These are phyloP conservation scores for Campopleginae sp. DNA, from an alignment of 2,888 invertebrate genomes.

Conservation along the genomic window DNA sequence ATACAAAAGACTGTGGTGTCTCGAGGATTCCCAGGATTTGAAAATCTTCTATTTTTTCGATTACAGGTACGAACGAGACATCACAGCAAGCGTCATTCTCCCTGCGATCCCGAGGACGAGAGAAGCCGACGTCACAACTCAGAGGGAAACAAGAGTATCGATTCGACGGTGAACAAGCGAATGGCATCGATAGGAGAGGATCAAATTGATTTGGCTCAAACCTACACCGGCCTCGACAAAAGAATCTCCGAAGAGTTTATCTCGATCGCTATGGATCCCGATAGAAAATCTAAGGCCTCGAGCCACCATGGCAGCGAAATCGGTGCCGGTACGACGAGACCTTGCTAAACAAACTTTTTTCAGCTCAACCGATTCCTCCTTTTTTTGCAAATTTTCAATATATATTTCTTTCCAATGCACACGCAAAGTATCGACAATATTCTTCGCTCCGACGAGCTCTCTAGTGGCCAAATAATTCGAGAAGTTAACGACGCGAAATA, in stretches of 20 bases:
- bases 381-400: slow-evolving; percentile 22
- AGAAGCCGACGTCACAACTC: slow-evolving; percentile 73
- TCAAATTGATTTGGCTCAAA: slow-evolving; percentile 79
- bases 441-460: slow-evolving; percentile 50
- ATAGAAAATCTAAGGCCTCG: slow-evolving; percentile 80
- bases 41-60: slow-evolving; percentile 2
- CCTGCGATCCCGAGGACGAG: slow-evolving; percentile 74
- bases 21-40: not conserved
- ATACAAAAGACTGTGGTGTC: not conserved
- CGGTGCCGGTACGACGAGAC: slow-evolving; percentile 64
- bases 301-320: slow-evolving; percentile 81
- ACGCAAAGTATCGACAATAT: slow-evolving; percentile 47
- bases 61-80: slow-evolving; percentile 76
- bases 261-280: slow-evolving; percentile 83
- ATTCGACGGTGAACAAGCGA: slow-evolving; percentile 69
- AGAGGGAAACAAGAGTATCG: slow-evolving; percentile 73
- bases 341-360: slow-evolving; percentile 39
- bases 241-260: slow-evolving; percentile 83
- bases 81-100: slow-evolving; percentile 74
- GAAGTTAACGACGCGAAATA: slow-evolving; percentile 30
- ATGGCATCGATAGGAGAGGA: slow-evolving; percentile 80
- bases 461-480: slow-evolving; percentile 14
- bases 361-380: not conserved
- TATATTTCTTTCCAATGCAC: not conserved
- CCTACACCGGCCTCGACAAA: slow-evolving; percentile 82